Conservation (phyloP, 2,113 vertebrate genomes). For the Lethenteron camtschaticum region DNA sequence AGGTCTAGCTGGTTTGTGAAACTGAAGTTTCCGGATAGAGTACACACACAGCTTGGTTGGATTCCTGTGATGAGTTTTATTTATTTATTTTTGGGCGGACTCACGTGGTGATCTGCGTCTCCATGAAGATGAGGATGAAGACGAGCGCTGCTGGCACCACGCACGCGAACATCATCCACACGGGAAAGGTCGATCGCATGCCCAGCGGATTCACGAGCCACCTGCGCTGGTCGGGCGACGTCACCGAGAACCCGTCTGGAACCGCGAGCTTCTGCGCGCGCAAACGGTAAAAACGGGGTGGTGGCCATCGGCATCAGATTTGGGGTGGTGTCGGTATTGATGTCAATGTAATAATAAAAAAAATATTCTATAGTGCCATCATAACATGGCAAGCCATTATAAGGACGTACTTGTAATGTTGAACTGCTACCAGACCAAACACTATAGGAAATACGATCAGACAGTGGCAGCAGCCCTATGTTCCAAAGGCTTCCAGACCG, state of each 20-base stretch:
- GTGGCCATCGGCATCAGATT: too few species aligned
- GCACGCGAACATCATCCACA: conserved; percentile 96
- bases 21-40: not conserved
- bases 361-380: too few species aligned
- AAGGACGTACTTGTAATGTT: too few species aligned
- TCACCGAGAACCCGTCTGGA: conserved; percentile 62
- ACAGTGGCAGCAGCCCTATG: too few species aligned
- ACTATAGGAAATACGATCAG: too few species aligned
- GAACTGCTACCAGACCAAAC: too few species aligned
- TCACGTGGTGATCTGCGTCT: conserved; percentile 96
- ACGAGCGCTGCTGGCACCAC: conserved; percentile 61
- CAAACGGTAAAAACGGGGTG: not conserved
- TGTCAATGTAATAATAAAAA: too few species aligned
- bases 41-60: not conserved
- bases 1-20: not conserved
- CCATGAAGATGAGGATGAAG: conserved; percentile 98
- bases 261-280: conserved; percentile 58
- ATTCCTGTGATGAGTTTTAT: not conserved
- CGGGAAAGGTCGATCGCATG: conserved; percentile 27
- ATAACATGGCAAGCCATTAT: too few species aligned
- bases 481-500: too few species aligned
- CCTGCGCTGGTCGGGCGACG: conserved; percentile 42
- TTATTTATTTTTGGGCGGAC: conserved; percentile 12
- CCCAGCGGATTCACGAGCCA: conserved; percentile 84
- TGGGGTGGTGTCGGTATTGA: too few species aligned